These are phyloP conservation scores for Ectobius pallidus DNA, from an alignment of 2,888 invertebrate species.

Conservation along the genomic window DNA sequence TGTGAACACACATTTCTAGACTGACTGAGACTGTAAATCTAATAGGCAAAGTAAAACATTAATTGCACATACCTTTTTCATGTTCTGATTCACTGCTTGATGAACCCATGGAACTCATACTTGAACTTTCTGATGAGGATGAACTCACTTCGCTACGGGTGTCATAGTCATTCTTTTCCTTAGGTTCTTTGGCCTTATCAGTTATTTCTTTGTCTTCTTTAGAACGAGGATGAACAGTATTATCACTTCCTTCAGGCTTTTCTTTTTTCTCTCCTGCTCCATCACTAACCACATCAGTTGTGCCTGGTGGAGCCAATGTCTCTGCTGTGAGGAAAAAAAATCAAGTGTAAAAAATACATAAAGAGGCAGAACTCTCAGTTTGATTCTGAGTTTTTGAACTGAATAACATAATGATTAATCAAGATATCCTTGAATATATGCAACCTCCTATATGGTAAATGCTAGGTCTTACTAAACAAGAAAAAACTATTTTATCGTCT, in stretches of 20 bases:
- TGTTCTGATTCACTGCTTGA: conserved; percentile 34
- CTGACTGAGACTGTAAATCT: too few relatives aligned
- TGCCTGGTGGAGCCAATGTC: not conserved
- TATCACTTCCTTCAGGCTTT: conserved; percentile 11
- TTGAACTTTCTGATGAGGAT: conserved; percentile 65
- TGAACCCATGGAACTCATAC: conserved; percentile 30
- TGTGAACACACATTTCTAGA: too few relatives aligned
- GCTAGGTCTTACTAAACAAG: too few relatives aligned
- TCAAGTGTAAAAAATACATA: too few relatives aligned
- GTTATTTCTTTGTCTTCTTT: conserved; percentile 29
- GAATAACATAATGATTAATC: too few relatives aligned
- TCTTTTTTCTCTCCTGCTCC: not conserved
- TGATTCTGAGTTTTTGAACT: too few relatives aligned
- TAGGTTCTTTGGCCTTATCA: conserved; percentile 32
- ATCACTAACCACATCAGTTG: not conserved
- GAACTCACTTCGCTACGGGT: conserved; percentile 89
- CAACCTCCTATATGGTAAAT: too few relatives aligned
- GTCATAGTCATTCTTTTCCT: conserved; percentile 63
- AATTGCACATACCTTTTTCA: conserved; percentile 27
- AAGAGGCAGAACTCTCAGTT: too few relatives aligned
- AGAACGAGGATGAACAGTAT: not conserved
- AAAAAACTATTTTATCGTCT: too few relatives aligned
- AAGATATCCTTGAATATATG: too few relatives aligned
- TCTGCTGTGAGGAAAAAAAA: not conserved
- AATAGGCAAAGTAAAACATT: too few relatives aligned